These are phyloP conservation scores for Coenobita brevimanus DNA, from an alignment of 1,140 invertebrate species.

Conservation along the genomic window DNA sequence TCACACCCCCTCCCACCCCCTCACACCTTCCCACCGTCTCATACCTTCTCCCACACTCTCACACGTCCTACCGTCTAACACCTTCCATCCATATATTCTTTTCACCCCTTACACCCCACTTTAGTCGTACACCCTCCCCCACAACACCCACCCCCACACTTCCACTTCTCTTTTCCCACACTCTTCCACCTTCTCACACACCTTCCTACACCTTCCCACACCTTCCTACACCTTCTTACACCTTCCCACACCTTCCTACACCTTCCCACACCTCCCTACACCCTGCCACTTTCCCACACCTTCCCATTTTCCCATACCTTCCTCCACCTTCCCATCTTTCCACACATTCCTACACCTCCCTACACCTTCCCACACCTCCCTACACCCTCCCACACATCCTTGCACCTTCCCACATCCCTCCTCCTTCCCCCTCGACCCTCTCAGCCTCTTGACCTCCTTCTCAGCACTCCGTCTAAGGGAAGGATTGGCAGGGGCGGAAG, in stretches of 20 bases:
- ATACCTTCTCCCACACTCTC: too few relatives aligned
- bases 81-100: background rate
- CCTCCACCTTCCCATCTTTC: background rate
- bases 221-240: background rate
- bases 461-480: background rate
- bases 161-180: too few relatives aligned
- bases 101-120: background rate
- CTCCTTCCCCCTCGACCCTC: background rate
- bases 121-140: background rate
- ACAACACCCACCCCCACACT: background rate
- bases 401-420: too few relatives aligned
- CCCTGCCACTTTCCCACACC: background rate
- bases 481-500: background rate
- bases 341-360: background rate
- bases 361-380: background rate
- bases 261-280: background rate
- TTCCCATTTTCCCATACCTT: background rate
- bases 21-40: too few relatives aligned
- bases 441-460: too few relatives aligned
- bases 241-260: background rate
- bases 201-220: background rate
- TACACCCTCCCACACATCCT: too few relatives aligned
- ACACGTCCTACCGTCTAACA: too few relatives aligned
- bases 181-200: background rate
- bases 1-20: background rate